Conservation (phyloP, 30 jellyfish, hydroid and myxozoan genomes). For the Mastigias papua region DNA sequence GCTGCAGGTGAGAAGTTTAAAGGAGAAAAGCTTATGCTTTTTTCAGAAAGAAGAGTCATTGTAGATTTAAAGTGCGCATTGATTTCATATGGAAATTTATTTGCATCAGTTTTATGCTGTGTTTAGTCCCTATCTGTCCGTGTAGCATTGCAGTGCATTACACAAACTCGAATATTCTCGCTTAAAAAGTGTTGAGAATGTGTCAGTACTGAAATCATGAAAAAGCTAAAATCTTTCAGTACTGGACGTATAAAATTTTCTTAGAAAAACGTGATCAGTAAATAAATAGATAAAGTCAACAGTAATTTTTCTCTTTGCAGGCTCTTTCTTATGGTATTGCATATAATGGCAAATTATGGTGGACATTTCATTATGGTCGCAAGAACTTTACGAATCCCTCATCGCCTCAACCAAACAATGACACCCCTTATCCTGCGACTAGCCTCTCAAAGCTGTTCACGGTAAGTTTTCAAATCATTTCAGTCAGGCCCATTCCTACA, state of each 20-base stretch:
- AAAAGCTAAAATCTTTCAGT: too few species aligned
- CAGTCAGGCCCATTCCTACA: neutral
- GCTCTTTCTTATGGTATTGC: constrained; percentile 63
- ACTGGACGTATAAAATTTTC: too few species aligned
- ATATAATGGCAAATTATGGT: constrained; percentile 56
- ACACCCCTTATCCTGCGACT: constrained; percentile 89
- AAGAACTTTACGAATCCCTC: constrained; percentile 45
- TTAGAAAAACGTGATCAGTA: neutral
- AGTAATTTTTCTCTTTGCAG: constrained; percentile 2
- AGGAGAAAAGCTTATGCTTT: too few species aligned
- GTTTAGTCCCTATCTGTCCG: too few species aligned
- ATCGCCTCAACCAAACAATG: constrained; percentile 49
- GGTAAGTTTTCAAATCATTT: constrained; percentile 27
- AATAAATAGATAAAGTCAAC: neutral
- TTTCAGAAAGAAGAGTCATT: neutral
- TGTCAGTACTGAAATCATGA: too few species aligned
- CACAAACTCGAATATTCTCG: too few species aligned
- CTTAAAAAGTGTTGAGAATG: too few species aligned
- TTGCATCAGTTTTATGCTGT: neutral
- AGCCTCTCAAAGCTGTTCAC: constrained; percentile 83
- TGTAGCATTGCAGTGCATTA: too few species aligned
- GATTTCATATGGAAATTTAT: neutral
- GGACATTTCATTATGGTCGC: constrained; percentile 68
- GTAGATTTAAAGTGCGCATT: neutral
- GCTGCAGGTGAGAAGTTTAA: too few species aligned